A percentile compares a stretch with the other conserved stretches of the same genome.
Conservation (phyloP, 1,140 invertebrate species). For the Oppia nitens region DNA sequence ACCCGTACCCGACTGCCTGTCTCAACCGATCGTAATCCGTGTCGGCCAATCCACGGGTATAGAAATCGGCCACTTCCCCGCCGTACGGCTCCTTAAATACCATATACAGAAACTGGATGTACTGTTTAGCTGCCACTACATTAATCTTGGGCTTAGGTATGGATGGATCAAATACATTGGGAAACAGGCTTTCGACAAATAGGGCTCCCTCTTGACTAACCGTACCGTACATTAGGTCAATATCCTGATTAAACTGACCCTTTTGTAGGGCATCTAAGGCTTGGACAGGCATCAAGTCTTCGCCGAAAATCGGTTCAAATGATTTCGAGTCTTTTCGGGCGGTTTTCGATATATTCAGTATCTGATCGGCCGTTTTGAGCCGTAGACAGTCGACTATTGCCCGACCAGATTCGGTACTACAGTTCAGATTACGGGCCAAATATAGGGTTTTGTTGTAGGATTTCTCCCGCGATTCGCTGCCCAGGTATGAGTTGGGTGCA, state of each 20-base stretch:
- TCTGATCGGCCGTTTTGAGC: not conserved
- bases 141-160: not conserved
- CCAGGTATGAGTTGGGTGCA: not conserved
- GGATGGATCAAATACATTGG: not conserved
- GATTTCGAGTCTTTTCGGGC: not conserved
- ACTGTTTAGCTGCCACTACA: not conserved
- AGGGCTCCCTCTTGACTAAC: not conserved
- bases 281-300: not conserved
- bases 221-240: slow-evolving; percentile 5
- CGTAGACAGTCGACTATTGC: not conserved
- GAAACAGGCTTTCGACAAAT: not conserved
- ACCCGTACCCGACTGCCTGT: not conserved
- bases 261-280: not conserved
- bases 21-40: slow-evolving; percentile 2
- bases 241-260: not conserved
- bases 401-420: not conserved
- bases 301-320: slow-evolving; percentile 2
- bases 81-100: not conserved
- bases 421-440: not conserved
- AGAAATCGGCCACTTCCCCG: slow-evolving; percentile 5
- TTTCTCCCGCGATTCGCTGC: not conserved
- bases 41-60: not conserved
- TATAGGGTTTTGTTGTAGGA: not conserved
- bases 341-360: not conserved
- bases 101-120: not conserved